phyloP scores from a whole-genome alignment of 2,797 vertebrate species.

The Leucoraja ocellata region DNA sequence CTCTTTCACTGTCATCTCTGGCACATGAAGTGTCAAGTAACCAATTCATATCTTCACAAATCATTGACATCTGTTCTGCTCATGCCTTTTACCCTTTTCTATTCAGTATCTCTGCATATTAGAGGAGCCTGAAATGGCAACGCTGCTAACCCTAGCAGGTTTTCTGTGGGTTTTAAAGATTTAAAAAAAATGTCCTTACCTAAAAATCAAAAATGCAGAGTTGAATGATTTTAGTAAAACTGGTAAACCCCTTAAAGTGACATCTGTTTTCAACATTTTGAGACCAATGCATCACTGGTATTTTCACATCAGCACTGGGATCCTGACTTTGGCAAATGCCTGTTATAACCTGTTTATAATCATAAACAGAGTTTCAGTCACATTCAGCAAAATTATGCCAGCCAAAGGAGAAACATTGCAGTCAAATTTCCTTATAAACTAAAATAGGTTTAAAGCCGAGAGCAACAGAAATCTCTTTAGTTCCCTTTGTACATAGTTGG shows the following conservation, averaged over 20 bases:
- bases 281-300: not conserved
- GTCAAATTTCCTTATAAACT: not conserved
- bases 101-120: not conserved
- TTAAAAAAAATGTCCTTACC: too few relatives aligned
- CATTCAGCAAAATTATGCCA: not conserved
- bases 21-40: not conserved
- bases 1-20: not conserved
- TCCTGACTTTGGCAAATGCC: not conserved
- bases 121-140: not conserved
- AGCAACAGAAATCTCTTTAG: not conserved
- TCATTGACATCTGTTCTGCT: not conserved
- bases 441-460: not conserved
- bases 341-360: not conserved
- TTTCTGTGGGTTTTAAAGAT: not conserved
- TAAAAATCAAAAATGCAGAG: not conserved
- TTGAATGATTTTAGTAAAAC: not conserved
- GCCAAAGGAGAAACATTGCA: too few relatives aligned
- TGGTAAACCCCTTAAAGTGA: not conserved
- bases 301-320: not conserved
- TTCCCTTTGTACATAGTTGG: not conserved
- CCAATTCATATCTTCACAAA: not conserved
- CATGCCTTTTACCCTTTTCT: not conserved
- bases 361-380: not conserved
- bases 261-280: not conserved
- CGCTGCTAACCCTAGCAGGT: not conserved